Percentiles rank a stretch among this genome's conserved stretches.
Evolutionary conservation across 2,888 invertebrate genomes (phyloP).

Genomic region (Dasypogon diadema): DNA sequence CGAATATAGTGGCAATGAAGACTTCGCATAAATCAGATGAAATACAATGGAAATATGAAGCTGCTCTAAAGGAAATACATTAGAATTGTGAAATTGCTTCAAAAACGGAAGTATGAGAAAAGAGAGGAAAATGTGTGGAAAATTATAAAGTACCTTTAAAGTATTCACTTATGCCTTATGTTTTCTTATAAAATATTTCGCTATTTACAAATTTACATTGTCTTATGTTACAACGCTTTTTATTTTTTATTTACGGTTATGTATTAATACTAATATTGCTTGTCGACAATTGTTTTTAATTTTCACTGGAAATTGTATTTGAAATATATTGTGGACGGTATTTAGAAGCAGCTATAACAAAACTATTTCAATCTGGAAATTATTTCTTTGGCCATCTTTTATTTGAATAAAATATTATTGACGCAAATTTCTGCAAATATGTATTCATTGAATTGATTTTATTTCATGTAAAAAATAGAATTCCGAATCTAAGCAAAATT

Average conservation of each 20-base stretch:
- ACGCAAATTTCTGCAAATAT: too few relatives aligned
- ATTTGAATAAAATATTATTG: too few relatives aligned
- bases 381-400: too few relatives aligned
- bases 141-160: conserved; percentile 30
- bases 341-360: conserved; percentile 47
- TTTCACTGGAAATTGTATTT: conserved; percentile 44
- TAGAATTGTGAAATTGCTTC: conserved; percentile 1
- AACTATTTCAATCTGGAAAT: conserved; percentile 18
- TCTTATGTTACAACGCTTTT: conserved; percentile 47
- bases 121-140: conserved; percentile 21
- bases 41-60: background rate
- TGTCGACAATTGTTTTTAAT: conserved; percentile 46
- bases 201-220: conserved; percentile 48
- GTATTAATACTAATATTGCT: conserved; percentile 45
- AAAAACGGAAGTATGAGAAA: background rate
- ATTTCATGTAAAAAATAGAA: too few relatives aligned
- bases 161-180: conserved; percentile 41
- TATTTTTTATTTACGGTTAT: conserved; percentile 34
- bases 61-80: background rate
- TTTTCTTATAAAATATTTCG: conserved; percentile 47
- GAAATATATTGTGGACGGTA: conserved; percentile 50
- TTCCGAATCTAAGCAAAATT: too few relatives aligned
- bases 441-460: too few relatives aligned
- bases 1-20: conserved; percentile 8
- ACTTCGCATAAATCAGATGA: conserved; percentile 14